These are phyloP conservation scores for Lapara coniferarum DNA, from an alignment of 2,888 invertebrate species.

Conservation along the genomic window DNA sequence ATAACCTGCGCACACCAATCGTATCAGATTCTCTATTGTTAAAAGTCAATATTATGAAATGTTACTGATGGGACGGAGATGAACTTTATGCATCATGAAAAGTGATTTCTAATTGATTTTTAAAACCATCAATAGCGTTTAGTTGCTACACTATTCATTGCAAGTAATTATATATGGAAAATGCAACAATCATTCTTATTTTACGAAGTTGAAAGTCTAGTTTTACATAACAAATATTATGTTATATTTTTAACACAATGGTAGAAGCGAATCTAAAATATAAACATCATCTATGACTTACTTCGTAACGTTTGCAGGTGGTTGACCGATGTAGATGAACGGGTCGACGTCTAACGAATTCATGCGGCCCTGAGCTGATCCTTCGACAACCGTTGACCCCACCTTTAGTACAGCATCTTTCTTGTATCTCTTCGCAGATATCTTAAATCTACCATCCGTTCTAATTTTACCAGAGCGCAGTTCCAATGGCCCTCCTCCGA, in stretches of 20 bases:
- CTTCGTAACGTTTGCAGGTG: slow-evolving; percentile 74
- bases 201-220: no score
- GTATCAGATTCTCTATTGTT: slow-evolving; percentile 23
- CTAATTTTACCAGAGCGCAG: slow-evolving; percentile 68
- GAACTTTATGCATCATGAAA: background rate
- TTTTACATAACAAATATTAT: no score
- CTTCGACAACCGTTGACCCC: slow-evolving; percentile 63
- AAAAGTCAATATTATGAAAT: slow-evolving; percentile 16
- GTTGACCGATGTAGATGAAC: slow-evolving; percentile 69
- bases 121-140: background rate
- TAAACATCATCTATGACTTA: slow-evolving; percentile 46
- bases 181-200: no score
- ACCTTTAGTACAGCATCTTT: slow-evolving; percentile 72
- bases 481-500: slow-evolving; percentile 71
- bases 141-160: background rate
- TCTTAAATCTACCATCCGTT: slow-evolving; percentile 64
- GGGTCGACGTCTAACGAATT: slow-evolving; percentile 73
- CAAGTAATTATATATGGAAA: no score
- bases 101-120: background rate
- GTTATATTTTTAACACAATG: no score
- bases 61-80: slow-evolving; percentile 12
- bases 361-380: slow-evolving; percentile 71
- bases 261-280: background rate
- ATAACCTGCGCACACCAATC: slow-evolving; percentile 81
- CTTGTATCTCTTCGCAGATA: slow-evolving; percentile 73